Evolutionary conservation across 2,113 vertebrate species (phyloP).

Genomic region (Apaloderma vittatum): DNA sequence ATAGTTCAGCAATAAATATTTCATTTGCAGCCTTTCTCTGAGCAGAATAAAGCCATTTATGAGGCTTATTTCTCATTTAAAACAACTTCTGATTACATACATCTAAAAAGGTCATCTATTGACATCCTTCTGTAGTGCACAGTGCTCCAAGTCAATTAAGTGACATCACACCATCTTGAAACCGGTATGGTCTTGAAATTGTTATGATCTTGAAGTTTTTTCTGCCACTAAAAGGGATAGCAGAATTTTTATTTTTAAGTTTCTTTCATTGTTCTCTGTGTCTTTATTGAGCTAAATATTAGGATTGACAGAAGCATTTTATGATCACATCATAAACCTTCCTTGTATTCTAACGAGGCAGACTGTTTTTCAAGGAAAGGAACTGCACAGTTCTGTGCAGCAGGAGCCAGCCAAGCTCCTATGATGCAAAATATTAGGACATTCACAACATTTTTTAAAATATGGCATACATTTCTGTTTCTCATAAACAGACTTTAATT

Average conservation of each 20-base stretch:
- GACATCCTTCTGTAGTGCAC: not conserved
- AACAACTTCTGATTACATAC: not conserved
- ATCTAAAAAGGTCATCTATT: not conserved
- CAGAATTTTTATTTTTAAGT: not conserved
- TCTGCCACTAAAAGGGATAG: not conserved
- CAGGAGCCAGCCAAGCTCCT: not conserved
- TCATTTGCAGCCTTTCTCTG: not conserved
- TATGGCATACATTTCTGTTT: conserved; percentile 20
- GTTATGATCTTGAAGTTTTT: not conserved
- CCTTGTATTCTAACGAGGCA: not conserved
- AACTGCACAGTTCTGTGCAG: not conserved
- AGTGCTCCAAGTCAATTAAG: not conserved
- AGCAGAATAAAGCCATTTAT: not conserved
- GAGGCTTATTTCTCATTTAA: not conserved
- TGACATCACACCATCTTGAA: not conserved
- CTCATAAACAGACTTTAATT: conserved; percentile 28
- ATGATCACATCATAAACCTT: not conserved
- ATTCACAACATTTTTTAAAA: conserved; percentile 29
- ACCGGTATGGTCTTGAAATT: not conserved
- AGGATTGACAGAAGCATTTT: not conserved
- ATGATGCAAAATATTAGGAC: conserved; percentile 53
- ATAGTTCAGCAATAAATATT: not conserved
- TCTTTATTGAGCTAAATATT: not conserved
- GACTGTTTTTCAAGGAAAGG: not conserved
- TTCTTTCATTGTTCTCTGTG: not conserved